Evolutionary conservation across 2,888 invertebrate species (phyloP).

Genomic region (Andrena bicolor): DNA sequence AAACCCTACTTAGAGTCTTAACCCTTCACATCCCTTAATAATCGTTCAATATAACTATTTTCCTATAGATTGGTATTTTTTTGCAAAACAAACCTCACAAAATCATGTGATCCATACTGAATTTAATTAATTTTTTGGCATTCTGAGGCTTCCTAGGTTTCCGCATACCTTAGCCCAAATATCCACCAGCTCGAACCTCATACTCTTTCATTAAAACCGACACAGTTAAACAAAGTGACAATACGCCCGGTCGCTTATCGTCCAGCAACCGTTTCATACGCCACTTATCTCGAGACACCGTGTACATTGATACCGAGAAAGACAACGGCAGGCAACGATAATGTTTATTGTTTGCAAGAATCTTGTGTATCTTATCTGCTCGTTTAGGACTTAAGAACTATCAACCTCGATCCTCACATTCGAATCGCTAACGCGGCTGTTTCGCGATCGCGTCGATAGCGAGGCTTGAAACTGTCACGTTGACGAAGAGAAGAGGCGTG

Average conservation of each 20-base stretch:
- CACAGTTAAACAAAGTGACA: not conserved
- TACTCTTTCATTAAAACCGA: no score
- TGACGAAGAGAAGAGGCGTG: not conserved
- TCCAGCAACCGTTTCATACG: not conserved
- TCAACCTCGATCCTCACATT: constrained; percentile 10
- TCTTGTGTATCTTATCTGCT: constrained; percentile 33
- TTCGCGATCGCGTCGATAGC: constrained; percentile 23
- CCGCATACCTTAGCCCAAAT: no score
- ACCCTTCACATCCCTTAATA: no score
- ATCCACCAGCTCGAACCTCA: no score
- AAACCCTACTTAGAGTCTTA: no score
- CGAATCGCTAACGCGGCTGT: not conserved
- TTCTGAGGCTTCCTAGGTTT: no score
- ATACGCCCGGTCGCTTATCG: not conserved
- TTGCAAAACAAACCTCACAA: no score
- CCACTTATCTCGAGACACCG: not conserved
- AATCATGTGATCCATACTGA: no score
- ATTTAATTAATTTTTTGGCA: no score
- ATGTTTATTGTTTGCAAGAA: constrained; percentile 23
- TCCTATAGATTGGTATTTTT: no score
- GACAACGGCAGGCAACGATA: not conserved
- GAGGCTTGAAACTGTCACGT: not conserved
- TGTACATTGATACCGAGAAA: constrained; percentile 4
- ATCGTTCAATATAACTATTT: no score
- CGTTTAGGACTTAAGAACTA: not conserved